Evolutionary conservation across 2,113 vertebrate species (phyloP).

Genomic region (Podilymbus podiceps): DNA sequence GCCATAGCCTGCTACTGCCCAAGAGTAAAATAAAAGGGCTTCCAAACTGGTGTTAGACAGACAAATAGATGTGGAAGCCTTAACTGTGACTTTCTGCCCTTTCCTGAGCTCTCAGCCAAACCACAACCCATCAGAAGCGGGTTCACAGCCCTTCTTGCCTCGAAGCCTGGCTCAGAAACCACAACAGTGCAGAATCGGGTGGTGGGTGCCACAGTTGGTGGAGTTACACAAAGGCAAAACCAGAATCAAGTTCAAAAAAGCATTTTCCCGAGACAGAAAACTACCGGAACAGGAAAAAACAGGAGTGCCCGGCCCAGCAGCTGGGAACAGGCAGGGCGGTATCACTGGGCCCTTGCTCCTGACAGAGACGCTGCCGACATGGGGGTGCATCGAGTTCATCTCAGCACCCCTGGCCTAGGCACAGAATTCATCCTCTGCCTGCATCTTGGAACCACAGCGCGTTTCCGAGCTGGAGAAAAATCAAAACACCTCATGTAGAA

Average conservation of each 20-base stretch:
- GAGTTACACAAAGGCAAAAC: background rate
- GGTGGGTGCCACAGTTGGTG: accelerated
- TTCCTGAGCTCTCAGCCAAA: background rate
- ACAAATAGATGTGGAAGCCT: background rate
- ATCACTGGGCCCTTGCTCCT: background rate
- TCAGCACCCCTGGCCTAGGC: background rate
- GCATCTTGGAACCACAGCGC: background rate
- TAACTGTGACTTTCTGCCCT: background rate
- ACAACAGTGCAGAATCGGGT: background rate
- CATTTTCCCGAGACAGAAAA: background rate
- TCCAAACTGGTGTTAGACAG: background rate
- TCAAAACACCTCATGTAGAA: constrained; percentile 64
- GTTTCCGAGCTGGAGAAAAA: constrained; percentile 58
- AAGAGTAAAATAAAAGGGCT: background rate
- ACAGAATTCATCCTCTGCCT: background rate
- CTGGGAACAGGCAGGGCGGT: background rate
- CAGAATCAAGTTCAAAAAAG: background rate
- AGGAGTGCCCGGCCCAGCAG: background rate
- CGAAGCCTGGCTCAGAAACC: background rate
- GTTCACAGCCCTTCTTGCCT: background rate
- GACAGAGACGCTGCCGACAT: background rate
- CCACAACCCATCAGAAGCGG: background rate
- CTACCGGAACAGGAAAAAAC: background rate
- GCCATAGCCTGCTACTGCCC: background rate
- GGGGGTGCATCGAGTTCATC: background rate